Conservation (phyloP, 2,888 invertebrate species). For the Luperina testacea region DNA sequence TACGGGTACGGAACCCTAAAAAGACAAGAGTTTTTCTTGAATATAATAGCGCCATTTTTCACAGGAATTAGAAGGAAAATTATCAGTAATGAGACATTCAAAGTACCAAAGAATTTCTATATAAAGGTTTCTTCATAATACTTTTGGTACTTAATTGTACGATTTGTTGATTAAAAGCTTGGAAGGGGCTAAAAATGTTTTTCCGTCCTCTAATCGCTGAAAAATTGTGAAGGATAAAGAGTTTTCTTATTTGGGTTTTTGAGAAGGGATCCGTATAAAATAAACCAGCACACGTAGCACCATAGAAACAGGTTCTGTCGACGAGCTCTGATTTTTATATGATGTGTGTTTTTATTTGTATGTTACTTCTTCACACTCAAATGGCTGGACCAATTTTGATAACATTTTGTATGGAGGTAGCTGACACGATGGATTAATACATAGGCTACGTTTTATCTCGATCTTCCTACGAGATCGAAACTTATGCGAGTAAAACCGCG, state of each 20-base stretch:
- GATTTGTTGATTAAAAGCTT: slow-evolving; percentile 53
- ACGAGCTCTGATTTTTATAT: background rate
- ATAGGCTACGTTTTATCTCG: too few relatives aligned
- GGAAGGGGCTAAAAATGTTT: slow-evolving; percentile 6
- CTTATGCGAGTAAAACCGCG: too few relatives aligned
- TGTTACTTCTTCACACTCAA: too few relatives aligned
- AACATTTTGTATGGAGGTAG: too few relatives aligned
- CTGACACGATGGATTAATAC: too few relatives aligned
- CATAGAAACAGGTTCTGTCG: background rate
- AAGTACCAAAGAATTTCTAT: slow-evolving; percentile 50
- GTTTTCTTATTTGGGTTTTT: background rate
- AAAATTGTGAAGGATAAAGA: slow-evolving; percentile 3
- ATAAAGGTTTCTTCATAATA: slow-evolving; percentile 42
- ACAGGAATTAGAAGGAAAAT: slow-evolving; percentile 58
- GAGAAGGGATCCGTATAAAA: background rate
- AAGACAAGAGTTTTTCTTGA: slow-evolving; percentile 35
- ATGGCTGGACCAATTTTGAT: too few relatives aligned
- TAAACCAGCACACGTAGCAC: background rate
- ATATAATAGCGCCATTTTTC: slow-evolving; percentile 65
- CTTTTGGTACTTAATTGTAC: slow-evolving; percentile 48
- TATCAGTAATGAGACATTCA: slow-evolving; percentile 59
- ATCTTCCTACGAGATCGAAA: too few relatives aligned
- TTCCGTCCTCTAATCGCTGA: background rate
- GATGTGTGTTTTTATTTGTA: too few relatives aligned
- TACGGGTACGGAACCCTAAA: background rate